Evolutionary conservation across 2,797 vertebrate species (phyloP).

Genomic region (Diceros bicornis): DNA sequence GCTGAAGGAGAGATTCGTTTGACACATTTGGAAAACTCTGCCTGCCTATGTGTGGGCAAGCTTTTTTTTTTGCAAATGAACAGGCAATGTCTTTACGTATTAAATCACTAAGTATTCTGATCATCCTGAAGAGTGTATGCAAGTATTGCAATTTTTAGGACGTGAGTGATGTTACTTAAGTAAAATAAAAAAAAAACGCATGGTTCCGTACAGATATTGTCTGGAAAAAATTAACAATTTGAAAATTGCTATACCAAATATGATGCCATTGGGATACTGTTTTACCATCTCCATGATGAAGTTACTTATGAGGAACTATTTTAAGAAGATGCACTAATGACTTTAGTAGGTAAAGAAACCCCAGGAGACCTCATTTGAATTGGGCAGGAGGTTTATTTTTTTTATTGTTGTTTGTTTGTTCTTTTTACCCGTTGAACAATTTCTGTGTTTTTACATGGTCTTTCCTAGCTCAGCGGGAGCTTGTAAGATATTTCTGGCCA

Average conservation of each 20-base stretch:
- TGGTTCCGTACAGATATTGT: neutral
- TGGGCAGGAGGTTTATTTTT: neutral
- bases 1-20: neutral
- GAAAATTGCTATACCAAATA: neutral
- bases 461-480: neutral
- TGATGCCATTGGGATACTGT: neutral
- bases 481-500: neutral
- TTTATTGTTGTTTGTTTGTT: neutral
- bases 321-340: neutral
- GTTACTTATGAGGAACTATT: neutral
- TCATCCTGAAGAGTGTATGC: neutral
- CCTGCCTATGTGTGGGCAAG: neutral
- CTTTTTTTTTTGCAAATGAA: neutral
- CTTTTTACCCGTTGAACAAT: neutral
- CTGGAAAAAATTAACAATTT: slow-evolving; percentile 27
- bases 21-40: neutral
- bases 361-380: neutral
- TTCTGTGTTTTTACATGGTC: neutral
- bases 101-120: neutral
- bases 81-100: neutral
- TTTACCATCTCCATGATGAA: neutral
- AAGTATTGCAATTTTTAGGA: neutral
- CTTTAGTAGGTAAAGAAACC: slow-evolving; percentile 9
- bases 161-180: neutral
- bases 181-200: neutral